Percentiles rank a stretch among this genome's conserved stretches.
These are phyloP conservation scores for Champsocephalus gunnari DNA, from an alignment of 2,797 vertebrate genomes.

Conservation along the genomic window DNA sequence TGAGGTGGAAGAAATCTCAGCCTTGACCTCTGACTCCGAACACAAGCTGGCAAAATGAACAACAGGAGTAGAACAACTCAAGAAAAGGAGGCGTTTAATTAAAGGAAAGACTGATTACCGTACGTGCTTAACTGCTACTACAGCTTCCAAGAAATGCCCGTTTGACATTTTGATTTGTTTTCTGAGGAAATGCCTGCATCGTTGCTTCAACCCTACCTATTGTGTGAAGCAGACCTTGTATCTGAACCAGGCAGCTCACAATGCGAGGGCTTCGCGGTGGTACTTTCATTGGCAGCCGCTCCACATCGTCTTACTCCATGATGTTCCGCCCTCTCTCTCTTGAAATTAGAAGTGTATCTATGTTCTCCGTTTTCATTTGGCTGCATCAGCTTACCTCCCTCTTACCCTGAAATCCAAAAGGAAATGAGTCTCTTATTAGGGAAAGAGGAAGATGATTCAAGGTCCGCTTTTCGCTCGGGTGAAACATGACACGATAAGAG, in stretches of 20 bases:
- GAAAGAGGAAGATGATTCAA: slow-evolving; percentile 67
- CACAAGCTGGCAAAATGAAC: slow-evolving; percentile 3
- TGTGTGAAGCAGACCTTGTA: slow-evolving; percentile 36
- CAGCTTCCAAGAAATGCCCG: slow-evolving; percentile 23
- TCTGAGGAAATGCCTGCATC: slow-evolving; percentile 53
- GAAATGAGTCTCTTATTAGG: slow-evolving; percentile 66
- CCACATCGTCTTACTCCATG: slow-evolving; percentile 20
- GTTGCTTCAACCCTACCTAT: slow-evolving; percentile 47
- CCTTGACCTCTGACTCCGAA: slow-evolving; percentile 31
- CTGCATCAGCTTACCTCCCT: background rate
- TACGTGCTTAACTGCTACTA: background rate
- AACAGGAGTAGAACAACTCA: background rate
- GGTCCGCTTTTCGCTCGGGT: slow-evolving; percentile 60
- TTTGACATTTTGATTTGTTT: slow-evolving; percentile 57
- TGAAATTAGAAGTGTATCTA: slow-evolving; percentile 18
- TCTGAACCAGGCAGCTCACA: slow-evolving; percentile 34
- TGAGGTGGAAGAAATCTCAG: slow-evolving; percentile 18
- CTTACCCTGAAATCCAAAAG: slow-evolving; percentile 40
- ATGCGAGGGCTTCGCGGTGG: slow-evolving; percentile 28
- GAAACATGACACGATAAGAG: slow-evolving; percentile 42
- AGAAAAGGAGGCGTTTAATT: slow-evolving; percentile 49
- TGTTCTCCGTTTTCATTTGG: slow-evolving; percentile 45
- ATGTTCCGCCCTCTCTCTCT: slow-evolving; percentile 7
- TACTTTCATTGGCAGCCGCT: slow-evolving; percentile 34
- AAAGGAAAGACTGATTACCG: background rate